Percentiles rank a stretch among this genome's conserved stretches.
Conservation (phyloP, 2,797 vertebrate genomes). For the Perdix hodgsoniae region DNA sequence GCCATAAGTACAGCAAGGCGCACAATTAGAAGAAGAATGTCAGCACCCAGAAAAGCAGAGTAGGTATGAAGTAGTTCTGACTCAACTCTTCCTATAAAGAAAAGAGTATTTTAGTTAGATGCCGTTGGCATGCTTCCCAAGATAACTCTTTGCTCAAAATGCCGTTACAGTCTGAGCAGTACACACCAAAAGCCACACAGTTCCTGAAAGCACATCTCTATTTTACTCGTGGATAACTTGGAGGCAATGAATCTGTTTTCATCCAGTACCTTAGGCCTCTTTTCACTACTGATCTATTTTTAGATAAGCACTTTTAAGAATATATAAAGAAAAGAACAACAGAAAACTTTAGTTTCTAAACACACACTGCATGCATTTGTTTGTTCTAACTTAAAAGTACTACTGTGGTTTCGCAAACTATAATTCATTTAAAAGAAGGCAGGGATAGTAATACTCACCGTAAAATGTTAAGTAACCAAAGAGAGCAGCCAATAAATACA, state of each 20-base stretch:
- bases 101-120: background rate
- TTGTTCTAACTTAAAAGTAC: background rate
- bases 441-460: conserved; percentile 79
- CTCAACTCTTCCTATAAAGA: conserved; percentile 83
- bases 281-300: background rate
- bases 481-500: conserved; percentile 96
- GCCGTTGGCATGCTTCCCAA: background rate
- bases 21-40: conserved; percentile 91
- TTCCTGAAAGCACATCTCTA: background rate
- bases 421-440: background rate
- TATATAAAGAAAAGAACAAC: background rate
- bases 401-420: background rate
- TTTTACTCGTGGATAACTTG: background rate
- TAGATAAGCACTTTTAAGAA: background rate
- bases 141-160: background rate
- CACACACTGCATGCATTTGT: background rate
- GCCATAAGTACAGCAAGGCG: conserved; percentile 94
- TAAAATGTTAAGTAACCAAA: conserved; percentile 98
- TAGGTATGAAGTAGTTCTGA: conserved; percentile 96
- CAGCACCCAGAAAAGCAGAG: conserved; percentile 83
- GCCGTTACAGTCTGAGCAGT: background rate
- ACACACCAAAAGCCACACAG: background rate
- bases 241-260: background rate
- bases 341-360: background rate
- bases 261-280: background rate